Evolutionary conservation across 2,797 vertebrate species (phyloP), one percentile per base, ranked within the genome.

Genomic region (Spinibarbus caldwelli): DNA sequence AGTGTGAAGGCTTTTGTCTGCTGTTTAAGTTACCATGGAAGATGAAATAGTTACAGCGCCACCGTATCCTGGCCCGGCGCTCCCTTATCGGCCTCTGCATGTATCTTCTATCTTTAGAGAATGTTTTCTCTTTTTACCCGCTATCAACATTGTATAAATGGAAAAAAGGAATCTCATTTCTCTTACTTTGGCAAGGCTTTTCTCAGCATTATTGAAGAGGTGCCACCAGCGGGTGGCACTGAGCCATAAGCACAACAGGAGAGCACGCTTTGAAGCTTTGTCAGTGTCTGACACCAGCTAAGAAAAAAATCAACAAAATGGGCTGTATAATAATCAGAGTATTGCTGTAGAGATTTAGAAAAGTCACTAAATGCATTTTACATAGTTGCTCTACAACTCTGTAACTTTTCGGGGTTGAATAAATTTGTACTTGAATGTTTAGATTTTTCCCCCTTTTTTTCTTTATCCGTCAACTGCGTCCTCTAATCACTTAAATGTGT

Each of bases 11-110:
- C 90, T 92, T 95, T 95, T 94, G 93, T 95, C 95, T 95, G 86
- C 92, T 95, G 95, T 91, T 95, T 95, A 96, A 96, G 94, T 96
- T 96, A 95, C 95, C 95, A 95, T 95, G 95, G 95, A 96, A 95
- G 95, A 96, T 96, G 94, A 94, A 96, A 95, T 93, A 93, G 95
- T 93, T 95, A 94, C 94, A 93, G 87, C 76, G 85, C 89, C 59
- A 52, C 92, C 80, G 91, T 91, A 94, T 91, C 92, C 94, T 84
- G 83, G 85, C 81, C 88, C 80, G 36, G 85, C 75, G 85, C 88
- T 71, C 90, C 43, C 82, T 86, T 88, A 87, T 88, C 86, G 41
- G 71, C 66, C 80, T 49, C 86, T 86, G 89, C 92, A 88, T 95
- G 93, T 93, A 96, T 96, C 94, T 94, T 94, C 93, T 93, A 95